Base-by-base conservation (phyloP, 2,797 vertebrate genomes). In the Paedocypris micromegethes region DNA sequence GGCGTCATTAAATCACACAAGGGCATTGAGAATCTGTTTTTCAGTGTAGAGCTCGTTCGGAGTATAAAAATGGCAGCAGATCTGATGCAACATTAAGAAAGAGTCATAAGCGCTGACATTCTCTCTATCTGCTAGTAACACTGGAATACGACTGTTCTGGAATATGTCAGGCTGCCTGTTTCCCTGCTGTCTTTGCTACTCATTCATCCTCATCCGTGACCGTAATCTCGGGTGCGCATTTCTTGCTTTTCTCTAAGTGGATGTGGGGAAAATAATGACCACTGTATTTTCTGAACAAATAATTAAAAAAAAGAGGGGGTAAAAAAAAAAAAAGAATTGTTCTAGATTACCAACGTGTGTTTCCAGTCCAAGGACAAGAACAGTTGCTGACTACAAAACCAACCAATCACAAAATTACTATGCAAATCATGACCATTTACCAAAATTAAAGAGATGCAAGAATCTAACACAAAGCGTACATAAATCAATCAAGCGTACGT, bases 81-180 rank as follows among this genome's bases (percentile, higher is more conserved):
- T 42, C 68, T 77, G 75, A 77, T 72, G 75, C 72, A 74, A 74
- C 57, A 9, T 56, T 49, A 7, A 53, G 73, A 77, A 77, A 77
- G 40, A 60, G 43, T 56, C 45, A 66, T 55, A 49, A 43, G 43
- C 51, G 45, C 66, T 54, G 50, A 54, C 66, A 64, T 57, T 49
- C 44, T 56, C 57, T 69, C 61, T 43, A 44, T 8, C 23, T 42
- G 40, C 46, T 41, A 46, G 61, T 49, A 62, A 49, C 53, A 57
- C 49, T 39, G 50, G 51, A 2, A 5, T 61, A 61, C 37, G 7
- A 37, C 43, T 4, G 6, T 37, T 68, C 61, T 57, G 45, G 49
- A 43, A 39, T 4, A 54, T 59, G 54, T 73, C 60, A 58, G 43
- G 44, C 59, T 43, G 43, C 54, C 58, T 66, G 45, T 52, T 64